Percentiles rank a stretch among this genome's conserved stretches.
These are phyloP conservation scores for Chamaea fasciata DNA, from an alignment of 2,113 vertebrate genomes.

Conservation along the genomic window DNA sequence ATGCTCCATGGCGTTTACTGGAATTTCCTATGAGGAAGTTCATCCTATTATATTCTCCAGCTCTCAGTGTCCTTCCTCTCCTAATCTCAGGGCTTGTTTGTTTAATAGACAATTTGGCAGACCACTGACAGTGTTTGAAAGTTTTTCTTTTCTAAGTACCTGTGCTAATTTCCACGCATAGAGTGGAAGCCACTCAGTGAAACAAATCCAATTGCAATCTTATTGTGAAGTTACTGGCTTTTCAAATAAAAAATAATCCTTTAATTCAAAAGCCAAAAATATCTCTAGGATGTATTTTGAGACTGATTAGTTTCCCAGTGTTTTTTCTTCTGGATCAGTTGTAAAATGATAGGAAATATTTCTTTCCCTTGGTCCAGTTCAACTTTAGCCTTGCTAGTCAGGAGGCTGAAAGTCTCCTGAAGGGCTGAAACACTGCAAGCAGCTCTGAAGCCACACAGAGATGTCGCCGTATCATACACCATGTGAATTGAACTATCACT, in stretches of 20 bases:
- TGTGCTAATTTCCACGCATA: not conserved
- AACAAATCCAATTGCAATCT: not conserved
- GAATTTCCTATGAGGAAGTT: conserved; percentile 25
- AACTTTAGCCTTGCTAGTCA: not conserved
- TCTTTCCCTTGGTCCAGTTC: not conserved
- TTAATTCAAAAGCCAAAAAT: not conserved
- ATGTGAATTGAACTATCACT: not conserved
- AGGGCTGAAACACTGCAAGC: not conserved
- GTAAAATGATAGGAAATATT: not conserved
- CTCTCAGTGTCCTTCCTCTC: not conserved
- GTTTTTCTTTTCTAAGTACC: not conserved
- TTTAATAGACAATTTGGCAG: not conserved
- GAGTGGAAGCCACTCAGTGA: not conserved
- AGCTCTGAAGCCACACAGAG: not conserved
- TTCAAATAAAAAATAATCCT: not conserved
- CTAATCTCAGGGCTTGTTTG: not conserved
- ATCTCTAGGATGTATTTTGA: not conserved
- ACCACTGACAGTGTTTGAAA: not conserved
- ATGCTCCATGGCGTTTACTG: not conserved
- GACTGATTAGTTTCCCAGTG: not conserved
- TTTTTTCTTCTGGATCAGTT: not conserved
- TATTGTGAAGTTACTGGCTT: not conserved
- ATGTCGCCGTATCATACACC: fast-evolving
- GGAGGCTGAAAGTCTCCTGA: not conserved
- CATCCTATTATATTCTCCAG: not conserved